phyloP scores from a whole-genome alignment of 35 echinoderm and acorn worm genomes.

The Ophioderma brevispina region DNA sequence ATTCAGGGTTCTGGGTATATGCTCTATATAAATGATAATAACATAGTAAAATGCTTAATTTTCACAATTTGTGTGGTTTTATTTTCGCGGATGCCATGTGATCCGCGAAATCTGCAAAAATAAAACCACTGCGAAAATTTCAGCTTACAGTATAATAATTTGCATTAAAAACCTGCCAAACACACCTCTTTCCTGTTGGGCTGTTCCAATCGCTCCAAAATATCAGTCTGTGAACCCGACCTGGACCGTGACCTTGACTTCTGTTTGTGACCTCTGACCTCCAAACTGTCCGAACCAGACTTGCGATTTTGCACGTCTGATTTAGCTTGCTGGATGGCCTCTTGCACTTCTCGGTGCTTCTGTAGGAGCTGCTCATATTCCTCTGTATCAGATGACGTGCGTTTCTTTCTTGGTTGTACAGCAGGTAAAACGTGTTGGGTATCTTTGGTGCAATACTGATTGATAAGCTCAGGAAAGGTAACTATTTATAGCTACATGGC shows the following conservation, averaged over 20 bases:
- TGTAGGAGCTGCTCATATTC: not conserved
- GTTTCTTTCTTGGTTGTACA: not conserved
- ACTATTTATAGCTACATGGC: no score
- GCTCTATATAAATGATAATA: no score
- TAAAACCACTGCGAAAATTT: no score
- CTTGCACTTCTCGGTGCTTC: conserved; percentile 21
- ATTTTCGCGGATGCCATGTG: no score
- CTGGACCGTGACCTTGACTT: conserved; percentile 14
- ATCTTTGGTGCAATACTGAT: not conserved
- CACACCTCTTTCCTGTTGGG: not conserved
- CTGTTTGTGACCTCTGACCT: not conserved
- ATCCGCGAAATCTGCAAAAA: no score
- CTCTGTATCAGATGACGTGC: not conserved
- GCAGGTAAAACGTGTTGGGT: not conserved
- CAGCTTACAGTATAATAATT: no score
- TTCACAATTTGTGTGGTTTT: no score
- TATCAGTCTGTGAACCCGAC: conserved; percentile 4
- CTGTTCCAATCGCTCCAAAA: not conserved
- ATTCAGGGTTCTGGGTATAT: no score
- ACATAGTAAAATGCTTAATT: no score
- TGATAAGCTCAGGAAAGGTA: no score
- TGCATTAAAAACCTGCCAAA: no score
- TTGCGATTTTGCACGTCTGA: not conserved
- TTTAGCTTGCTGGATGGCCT: conserved; percentile 4
- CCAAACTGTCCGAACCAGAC: not conserved